Base-by-base conservation (phyloP, 1,140 invertebrate genomes). In the Brachionus rotundiformis region DNA sequence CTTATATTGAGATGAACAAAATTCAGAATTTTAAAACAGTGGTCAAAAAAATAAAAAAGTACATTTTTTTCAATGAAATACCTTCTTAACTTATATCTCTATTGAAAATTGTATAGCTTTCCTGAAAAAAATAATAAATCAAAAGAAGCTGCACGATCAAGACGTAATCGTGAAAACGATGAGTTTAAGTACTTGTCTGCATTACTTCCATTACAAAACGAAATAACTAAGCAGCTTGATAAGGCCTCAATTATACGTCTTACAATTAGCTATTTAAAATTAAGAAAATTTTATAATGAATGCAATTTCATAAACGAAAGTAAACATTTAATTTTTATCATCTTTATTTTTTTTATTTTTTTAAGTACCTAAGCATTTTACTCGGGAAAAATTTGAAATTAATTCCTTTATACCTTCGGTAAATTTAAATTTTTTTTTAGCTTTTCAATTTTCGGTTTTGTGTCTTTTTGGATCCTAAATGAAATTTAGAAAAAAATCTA, bases 141-240 rank as follows among this genome's bases (percentile, higher is more conserved):
- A 63, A 90, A 95, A 85, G 95, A 98, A 87, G 96, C 96, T 41
- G 96, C 96, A 1, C 90, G 96, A 68, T 95, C 94, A 6, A 89
- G 96, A 36, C 91, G 96, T 44, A 95, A 95, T 29, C 98, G 98
- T 85, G 96, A 98, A 89, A 98, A 98, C 90, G 96, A 94, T 87
- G 95, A 98, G 89, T 98, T 98, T 89, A 97, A 97, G 89, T 95
- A 98, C 89, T 89, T 98, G 87, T 95, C 96, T 82, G 98, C 98
- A 90, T 94, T 98, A 93, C 90, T 98, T 83, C 96, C 96, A 0
- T 90, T 98, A 41, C 95, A 95, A 0, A 92, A 94, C 3, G 95
- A 95, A 85, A 98, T 98, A 87, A 98, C 95, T 83, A 94, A 93
- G 83, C 96, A 98, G 88, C 90, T 98, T 89, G 96, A 98, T 90